A percentile compares a stretch with the other conserved stretches of the same genome.
These are phyloP conservation scores for Ataeniobius toweri DNA, from an alignment of 2,797 vertebrate genomes.

Conservation along the genomic window DNA sequence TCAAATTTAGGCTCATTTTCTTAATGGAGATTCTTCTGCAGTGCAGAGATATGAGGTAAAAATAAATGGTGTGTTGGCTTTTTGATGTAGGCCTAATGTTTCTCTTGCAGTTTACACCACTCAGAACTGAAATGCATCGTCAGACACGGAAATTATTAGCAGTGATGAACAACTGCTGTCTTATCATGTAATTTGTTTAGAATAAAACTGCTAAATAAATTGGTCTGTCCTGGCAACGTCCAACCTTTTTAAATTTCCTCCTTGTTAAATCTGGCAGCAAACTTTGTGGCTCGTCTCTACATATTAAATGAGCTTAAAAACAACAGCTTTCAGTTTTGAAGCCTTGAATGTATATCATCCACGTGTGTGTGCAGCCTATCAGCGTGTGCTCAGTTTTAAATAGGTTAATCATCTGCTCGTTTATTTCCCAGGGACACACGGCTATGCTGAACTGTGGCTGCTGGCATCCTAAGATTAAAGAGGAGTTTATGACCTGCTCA, in stretches of 20 bases:
- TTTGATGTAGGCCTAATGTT: not conserved
- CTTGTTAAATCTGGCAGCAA: conserved; percentile 6
- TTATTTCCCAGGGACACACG: conserved; percentile 89
- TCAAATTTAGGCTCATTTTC: conserved; percentile 19
- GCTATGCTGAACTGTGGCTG: conserved; percentile 96
- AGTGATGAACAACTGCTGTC: conserved; percentile 28
- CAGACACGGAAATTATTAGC: not conserved
- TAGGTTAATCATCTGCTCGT: conserved; percentile 20
- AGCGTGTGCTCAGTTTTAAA: conserved; percentile 4
- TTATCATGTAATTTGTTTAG: conserved; percentile 16
- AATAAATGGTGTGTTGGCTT: not conserved
- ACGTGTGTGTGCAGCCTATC: conserved; percentile 3
- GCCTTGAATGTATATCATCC: conserved; percentile 9
- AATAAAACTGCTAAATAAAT: conserved; percentile 16
- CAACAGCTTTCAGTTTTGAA: not conserved
- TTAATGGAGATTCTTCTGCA: not conserved
- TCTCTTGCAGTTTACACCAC: not conserved
- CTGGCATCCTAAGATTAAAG: conserved; percentile 98
- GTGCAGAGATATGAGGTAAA: not conserved
- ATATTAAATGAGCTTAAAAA: conserved; percentile 23
- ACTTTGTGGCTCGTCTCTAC: conserved; percentile 5
- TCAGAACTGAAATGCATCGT: not conserved
- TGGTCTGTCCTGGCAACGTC: conserved; percentile 16
- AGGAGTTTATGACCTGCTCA: conserved; percentile 98
- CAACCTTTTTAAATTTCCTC: conserved; percentile 12